Evolutionary conservation across 2,797 vertebrate genomes (phyloP), one percentile per base, ranked within the genome.

Genomic region (Dryobates pubescens): DNA sequence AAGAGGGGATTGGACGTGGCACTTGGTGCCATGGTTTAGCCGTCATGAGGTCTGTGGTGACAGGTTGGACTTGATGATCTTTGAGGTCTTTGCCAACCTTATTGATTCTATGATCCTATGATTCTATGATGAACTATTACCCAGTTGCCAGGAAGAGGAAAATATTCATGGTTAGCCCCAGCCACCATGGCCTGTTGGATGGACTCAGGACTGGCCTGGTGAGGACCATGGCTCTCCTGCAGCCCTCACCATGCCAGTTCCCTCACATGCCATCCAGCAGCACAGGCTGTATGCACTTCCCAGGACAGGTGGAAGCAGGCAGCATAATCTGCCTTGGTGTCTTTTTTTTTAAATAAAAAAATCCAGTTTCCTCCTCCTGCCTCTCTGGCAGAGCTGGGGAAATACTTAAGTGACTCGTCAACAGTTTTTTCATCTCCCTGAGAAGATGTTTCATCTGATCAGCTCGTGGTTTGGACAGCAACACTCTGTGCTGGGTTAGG

Each of bases 381-480:
- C 69, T 96, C 91, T 92, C 78, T 84, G 93, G 88, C 87, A 91
- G 85, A 86, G 78, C 81, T 63, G 67, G 88, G 77, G 74, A 96
- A 94, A 96, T 94, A 94, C 94, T 95, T 94, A 95, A 95, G 94
- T 94, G 96, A 96, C 94, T 94, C 89, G 65, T 97, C 91, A 94
- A 92, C 89, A 95, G 76, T 64, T 93, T 94, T 94, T 91, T 88
- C 82, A 91, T 94, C 88, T 92, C 54, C 45, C 65, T 0, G 1
- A 93, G 88, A 88, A 79, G 89, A 95, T 64, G 76, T 64, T 96
- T 96, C 92, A 93, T 93, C 93, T 94, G 93, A 95, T n/a, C n/a
- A n/a, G n/a, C n/a, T n/a, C n/a, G n/a, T n/a, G n/a, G n/a, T n/a
- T n/a, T n/a, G n/a, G n/a, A n/a, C n/a, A n/a, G n/a, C n/a, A n/a